These are phyloP conservation scores for Aratinga solstitialis DNA, from an alignment of 2,797 vertebrate genomes.

Conservation along the genomic window DNA sequence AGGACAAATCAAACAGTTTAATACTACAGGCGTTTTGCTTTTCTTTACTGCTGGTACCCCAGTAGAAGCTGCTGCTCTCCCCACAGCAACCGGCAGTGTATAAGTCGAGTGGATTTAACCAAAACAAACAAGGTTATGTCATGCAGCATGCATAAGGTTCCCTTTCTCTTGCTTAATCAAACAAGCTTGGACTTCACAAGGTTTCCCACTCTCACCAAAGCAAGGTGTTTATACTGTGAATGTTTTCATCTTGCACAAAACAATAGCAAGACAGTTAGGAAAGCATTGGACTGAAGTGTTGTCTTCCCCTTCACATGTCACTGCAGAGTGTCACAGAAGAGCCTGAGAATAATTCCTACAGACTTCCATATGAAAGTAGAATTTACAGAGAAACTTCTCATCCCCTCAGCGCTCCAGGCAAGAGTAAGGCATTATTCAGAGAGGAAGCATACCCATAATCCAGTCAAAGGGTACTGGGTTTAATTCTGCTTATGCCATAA, in stretches of 20 bases:
- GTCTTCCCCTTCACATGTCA: neutral
- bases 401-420: neutral
- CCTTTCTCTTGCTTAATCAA: neutral
- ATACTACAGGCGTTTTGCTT: neutral
- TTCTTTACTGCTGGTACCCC: neutral
- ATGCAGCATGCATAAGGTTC: neutral
- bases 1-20: neutral
- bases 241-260: neutral
- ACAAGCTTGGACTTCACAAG: neutral
- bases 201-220: neutral
- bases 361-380: neutral
- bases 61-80: neutral
- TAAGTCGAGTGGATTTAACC: neutral
- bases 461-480: neutral
- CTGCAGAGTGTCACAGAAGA: neutral
- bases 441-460: constrained; percentile 19
- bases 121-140: neutral
- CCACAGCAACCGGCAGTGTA: neutral
- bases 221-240: neutral
- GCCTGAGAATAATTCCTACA: neutral
- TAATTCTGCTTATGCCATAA: constrained; percentile 24
- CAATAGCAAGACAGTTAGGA: neutral
- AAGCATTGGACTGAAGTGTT: neutral
- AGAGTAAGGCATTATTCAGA: neutral
- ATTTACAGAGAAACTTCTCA: neutral